These are phyloP conservation scores for Graptemys geographica DNA, from an alignment of 2,797 vertebrate genomes.

Conservation along the genomic window DNA sequence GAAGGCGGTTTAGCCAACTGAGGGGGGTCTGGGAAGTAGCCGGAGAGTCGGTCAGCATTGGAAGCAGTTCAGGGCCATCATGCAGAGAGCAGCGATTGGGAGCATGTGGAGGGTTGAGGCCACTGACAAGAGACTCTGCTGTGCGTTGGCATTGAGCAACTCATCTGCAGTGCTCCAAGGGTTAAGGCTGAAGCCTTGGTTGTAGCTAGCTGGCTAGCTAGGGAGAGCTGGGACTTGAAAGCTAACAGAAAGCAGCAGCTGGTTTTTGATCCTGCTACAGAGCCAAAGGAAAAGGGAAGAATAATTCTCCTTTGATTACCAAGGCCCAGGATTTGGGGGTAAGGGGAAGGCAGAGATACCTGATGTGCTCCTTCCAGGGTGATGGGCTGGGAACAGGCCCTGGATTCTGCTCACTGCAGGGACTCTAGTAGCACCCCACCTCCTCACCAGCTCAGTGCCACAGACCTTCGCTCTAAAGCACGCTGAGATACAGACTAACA, in stretches of 20 bases:
- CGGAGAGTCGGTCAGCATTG: neutral
- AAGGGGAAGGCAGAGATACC: slow-evolving; percentile 60
- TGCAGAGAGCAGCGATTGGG: neutral
- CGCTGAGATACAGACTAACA: neutral
- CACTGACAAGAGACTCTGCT: neutral
- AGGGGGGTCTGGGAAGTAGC: neutral
- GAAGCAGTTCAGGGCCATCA: neutral
- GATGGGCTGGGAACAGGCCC: rapidly evolving
- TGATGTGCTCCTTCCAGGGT: neutral
- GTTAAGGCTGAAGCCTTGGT: slow-evolving; percentile 54
- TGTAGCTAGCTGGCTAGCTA: slow-evolving; percentile 17
- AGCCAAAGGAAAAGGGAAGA: slow-evolving; percentile 68
- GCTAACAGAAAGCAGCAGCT: slow-evolving; percentile 75
- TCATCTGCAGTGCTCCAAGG: slow-evolving; percentile 37
- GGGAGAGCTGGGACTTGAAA: slow-evolving; percentile 67
- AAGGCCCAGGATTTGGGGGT: slow-evolving; percentile 64
- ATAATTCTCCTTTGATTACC: slow-evolving; percentile 72
- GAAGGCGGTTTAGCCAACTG: neutral
- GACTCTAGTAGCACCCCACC: neutral
- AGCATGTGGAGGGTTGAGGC: neutral
- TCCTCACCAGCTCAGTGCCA: neutral
- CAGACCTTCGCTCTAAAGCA: rapidly evolving
- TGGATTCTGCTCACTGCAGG: neutral
- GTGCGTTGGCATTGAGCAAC: neutral
- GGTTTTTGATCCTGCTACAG: slow-evolving; percentile 71